Base-by-base conservation (phyloP, 2,797 vertebrate genomes). In the Helicolenus hilgendorfi region DNA sequence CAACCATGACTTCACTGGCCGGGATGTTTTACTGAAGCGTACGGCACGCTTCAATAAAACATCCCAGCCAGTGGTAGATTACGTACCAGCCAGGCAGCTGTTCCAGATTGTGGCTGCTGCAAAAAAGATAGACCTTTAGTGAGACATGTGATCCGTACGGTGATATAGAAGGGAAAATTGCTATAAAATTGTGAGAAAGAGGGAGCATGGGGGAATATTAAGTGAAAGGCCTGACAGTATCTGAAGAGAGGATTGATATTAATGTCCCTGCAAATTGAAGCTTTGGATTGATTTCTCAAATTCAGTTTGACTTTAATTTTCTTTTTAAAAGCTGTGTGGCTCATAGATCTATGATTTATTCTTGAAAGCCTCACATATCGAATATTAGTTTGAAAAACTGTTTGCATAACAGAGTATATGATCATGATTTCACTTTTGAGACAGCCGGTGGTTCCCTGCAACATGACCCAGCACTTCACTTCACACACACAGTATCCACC, bases 381-480 rank as follows among this genome's bases (percentile, higher is more conserved):
- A 33, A 55, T 69, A 80, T 41, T 60, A 4, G 56, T 29, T 41
- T 6, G 27, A 6, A 55, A 60, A 73, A 55, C 24, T 70, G 13
- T 68, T 38, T 70, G 49, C 49, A 29, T 22, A 76, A 41, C 20
- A 33, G 22, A 9, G 26, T 38, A 2, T 36, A n/a, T 53, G 58
- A 33, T 69, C 36, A 49, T 36, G 41, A 83, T 90, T 82, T 80
- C 38, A 75, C 24, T 77, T 74, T 89, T 11, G 9, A 68, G 45
- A n/a, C 35, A 55, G 60, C 15, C 4, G 2, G 8, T 7, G 14
- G 56, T 41, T 74, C 70, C 45, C 38, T 38, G 33, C 29, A 24
- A 62, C 60, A 72, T 15, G 33, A 79, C 49, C 29, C 36, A 31
- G 31, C 38, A 41, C 27, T 45, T 45, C 41, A 45, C 26, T 27